Percentiles rank a stretch among this genome's conserved stretches.
phyloP scores from a whole-genome alignment of 1,140 invertebrate genomes.

The Penaeus chinensis region DNA sequence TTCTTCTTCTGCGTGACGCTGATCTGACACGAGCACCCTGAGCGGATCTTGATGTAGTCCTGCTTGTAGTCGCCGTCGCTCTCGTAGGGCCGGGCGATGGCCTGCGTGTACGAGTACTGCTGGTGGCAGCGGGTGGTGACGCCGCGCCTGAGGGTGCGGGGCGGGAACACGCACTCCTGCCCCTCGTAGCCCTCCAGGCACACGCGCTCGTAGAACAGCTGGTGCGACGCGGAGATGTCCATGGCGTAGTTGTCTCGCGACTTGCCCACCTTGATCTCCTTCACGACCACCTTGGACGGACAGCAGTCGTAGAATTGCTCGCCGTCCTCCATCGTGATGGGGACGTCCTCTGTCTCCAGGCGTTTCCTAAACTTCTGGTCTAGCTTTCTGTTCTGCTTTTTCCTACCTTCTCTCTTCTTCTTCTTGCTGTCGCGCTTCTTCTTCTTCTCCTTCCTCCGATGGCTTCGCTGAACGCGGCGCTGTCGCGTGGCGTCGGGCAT shows the following conservation, averaged over 20 bases:
- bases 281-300: conserved; percentile 42
- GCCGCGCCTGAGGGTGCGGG: conserved; percentile 28
- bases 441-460: conserved; percentile 25
- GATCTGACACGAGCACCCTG: conserved; percentile 40
- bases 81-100: conserved; percentile 1
- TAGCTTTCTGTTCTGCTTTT: conserved; percentile 37
- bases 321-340: conserved; percentile 35
- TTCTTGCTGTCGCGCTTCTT: conserved; percentile 34
- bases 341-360: conserved; percentile 5
- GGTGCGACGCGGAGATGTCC: conserved; percentile 38
- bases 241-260: conserved; percentile 43
- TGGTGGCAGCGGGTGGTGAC: conserved; percentile 50
- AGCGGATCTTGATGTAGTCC: conserved; percentile 16
- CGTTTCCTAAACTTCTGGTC: not conserved
- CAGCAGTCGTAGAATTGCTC: conserved; percentile 56
- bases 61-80: not conserved
- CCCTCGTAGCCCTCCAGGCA: conserved; percentile 47
- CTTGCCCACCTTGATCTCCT: conserved; percentile 54
- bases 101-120: conserved; percentile 55
- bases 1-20: conserved; percentile 44
- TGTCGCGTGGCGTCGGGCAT: not conserved
- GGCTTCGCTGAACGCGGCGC: conserved; percentile 9
- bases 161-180: conserved; percentile 58
- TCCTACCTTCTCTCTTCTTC: conserved; percentile 34
- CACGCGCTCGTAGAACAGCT: conserved; percentile 53